Evolutionary conservation across 2,888 invertebrate genomes (phyloP).

Genomic region (Aspidiotus destructor): DNA sequence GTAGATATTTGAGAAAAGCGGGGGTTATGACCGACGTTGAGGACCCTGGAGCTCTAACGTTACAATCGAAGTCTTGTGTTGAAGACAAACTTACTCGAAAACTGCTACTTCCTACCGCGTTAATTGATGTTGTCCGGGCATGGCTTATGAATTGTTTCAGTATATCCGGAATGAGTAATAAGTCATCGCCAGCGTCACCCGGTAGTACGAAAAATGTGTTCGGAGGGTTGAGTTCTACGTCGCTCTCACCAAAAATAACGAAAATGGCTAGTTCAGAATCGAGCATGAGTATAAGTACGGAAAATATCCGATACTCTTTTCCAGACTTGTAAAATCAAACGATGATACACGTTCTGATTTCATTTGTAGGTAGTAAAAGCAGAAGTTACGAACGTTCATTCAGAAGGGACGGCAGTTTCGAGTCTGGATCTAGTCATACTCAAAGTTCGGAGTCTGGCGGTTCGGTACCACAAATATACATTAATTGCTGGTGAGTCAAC

Average conservation of each 20-base stretch:
- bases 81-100: too few relatives aligned
- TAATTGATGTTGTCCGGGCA: too few relatives aligned
- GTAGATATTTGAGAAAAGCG: too few relatives aligned
- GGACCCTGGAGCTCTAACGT: too few relatives aligned
- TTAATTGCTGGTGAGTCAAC: conserved; percentile 22
- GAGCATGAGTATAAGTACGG: conserved; percentile 8
- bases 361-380: conserved; percentile 6
- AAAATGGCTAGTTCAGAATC: conserved; percentile 16
- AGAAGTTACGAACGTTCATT: conserved; percentile 16
- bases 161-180: background rate
- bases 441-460: conserved; percentile 34
- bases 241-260: conserved; percentile 11
- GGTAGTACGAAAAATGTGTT: conserved; percentile 21
- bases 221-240: background rate
- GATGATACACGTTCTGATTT: background rate
- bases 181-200: conserved; percentile 21
- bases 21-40: too few relatives aligned
- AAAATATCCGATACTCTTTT: background rate
- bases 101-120: too few relatives aligned
- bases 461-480: conserved; percentile 31
- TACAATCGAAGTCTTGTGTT: too few relatives aligned
- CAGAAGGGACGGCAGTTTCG: conserved; percentile 17
- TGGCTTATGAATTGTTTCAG: background rate
- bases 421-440: conserved; percentile 27
- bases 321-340: background rate